phyloP scores from a whole-genome alignment of 2,113 vertebrate species.

The Helogale parvula region DNA sequence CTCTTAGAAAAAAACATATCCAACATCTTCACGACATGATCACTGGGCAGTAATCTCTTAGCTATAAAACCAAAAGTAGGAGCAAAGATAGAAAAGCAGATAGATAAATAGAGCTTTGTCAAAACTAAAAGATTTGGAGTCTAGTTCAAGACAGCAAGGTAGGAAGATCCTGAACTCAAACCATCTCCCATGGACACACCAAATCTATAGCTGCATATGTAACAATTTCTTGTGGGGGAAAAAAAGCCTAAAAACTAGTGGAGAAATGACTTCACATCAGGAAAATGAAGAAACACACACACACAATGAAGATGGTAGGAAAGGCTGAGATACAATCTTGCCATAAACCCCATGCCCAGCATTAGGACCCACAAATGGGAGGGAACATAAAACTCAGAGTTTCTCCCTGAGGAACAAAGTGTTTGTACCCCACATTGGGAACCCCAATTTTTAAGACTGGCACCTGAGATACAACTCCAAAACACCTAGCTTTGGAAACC shows the following conservation, averaged over 20 bases:
- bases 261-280: not conserved
- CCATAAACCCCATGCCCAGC: not conserved
- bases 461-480: not conserved
- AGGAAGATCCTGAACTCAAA: not conserved
- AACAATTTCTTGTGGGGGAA: not conserved
- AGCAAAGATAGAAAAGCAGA: not conserved
- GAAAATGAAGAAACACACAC: not conserved
- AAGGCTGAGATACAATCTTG: not conserved
- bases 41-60: not conserved
- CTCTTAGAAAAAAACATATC: not conserved
- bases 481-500: not conserved
- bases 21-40: not conserved
- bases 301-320: not conserved
- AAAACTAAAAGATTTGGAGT: not conserved
- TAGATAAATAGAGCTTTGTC: not conserved
- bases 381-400: not conserved
- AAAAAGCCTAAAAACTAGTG: not conserved
- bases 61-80: not conserved
- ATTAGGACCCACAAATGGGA: not conserved
- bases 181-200: not conserved
- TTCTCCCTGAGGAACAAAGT: not conserved
- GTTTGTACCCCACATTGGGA: not conserved
- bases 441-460: not conserved
- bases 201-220: not conserved
- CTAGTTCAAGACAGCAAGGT: not conserved